Conservation (phyloP, 2,113 vertebrate species). For the Misgurnus mizolepis region DNA sequence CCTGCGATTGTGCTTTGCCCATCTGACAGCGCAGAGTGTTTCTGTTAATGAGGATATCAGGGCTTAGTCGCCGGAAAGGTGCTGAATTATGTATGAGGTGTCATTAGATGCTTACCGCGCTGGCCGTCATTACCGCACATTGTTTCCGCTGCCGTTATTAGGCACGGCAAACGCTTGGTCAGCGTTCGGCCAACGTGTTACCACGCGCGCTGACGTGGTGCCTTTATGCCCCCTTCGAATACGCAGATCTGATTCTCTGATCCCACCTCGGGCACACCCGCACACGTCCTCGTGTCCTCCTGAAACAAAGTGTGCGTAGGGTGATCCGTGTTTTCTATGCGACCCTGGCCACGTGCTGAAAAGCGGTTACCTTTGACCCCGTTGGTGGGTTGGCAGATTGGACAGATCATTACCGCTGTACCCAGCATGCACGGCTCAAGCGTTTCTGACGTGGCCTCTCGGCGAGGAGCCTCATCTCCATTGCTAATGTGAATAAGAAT, state of each 20-base stretch:
- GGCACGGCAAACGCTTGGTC: slow-evolving; percentile 85
- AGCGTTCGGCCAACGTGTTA: slow-evolving; percentile 63
- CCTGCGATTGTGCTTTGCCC: slow-evolving; percentile 98
- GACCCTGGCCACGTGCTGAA: slow-evolving; percentile 76
- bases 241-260: not conserved
- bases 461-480: slow-evolving; percentile 38
- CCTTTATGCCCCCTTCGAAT: slow-evolving; percentile 40
- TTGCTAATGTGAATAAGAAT: slow-evolving; percentile 40
- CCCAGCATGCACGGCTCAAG: slow-evolving; percentile 63
- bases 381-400: slow-evolving; percentile 57
- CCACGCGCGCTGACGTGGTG: slow-evolving; percentile 38
- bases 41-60: slow-evolving; percentile 99
- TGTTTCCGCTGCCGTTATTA: slow-evolving; percentile 99
- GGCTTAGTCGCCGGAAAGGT: slow-evolving; percentile 99
- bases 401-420: slow-evolving; percentile 72
- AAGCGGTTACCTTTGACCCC: slow-evolving; percentile 73
- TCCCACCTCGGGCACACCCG: not conserved
- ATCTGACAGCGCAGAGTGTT: slow-evolving; percentile 99
- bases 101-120: slow-evolving; percentile 98
- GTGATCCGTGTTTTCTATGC: slow-evolving; percentile 80
- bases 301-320: slow-evolving; percentile 5
- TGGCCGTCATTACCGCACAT: slow-evolving; percentile 99
- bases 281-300: slow-evolving; percentile 53
- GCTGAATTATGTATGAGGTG: slow-evolving; percentile 99
- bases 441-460: slow-evolving; percentile 33